Conservation (phyloP, 2,797 vertebrate genomes). For the Macrochelys suwanniensis region DNA sequence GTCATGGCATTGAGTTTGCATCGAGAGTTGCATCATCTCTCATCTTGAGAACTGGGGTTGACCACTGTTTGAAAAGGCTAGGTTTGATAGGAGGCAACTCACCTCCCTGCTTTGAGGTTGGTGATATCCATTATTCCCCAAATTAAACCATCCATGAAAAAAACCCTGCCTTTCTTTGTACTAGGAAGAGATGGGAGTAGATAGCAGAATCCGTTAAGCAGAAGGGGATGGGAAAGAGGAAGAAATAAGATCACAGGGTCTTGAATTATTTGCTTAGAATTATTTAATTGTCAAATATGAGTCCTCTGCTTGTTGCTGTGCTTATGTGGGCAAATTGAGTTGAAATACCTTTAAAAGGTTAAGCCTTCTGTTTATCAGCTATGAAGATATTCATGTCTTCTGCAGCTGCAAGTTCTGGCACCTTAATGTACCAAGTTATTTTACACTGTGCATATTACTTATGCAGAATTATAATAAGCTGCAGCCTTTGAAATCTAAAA, state of each 20-base stretch:
- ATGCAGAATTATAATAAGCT: constrained; percentile 18
- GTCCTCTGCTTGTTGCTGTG: not conserved
- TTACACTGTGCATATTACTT: constrained; percentile 39
- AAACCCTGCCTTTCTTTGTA: not conserved
- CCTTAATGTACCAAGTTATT: not conserved
- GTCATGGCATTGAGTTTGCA: not conserved
- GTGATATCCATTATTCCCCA: not conserved
- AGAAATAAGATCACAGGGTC: not conserved
- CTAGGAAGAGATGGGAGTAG: not conserved
- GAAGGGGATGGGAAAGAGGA: not conserved
- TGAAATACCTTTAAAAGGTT: constrained; percentile 36
- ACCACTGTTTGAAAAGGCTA: not conserved
- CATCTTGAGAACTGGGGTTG: too few relatives aligned
- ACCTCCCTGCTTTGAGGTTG: not conserved
- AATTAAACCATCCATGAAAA: not conserved
- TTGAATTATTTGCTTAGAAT: not conserved
- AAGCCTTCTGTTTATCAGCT: not conserved
- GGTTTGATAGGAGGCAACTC: not conserved
- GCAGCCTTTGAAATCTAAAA: constrained; percentile 50
- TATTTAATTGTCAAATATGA: constrained; percentile 26
- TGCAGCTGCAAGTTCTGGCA: not conserved
- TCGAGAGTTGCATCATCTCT: fast-evolving
- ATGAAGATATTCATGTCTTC: not conserved
- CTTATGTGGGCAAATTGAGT: constrained; percentile 6
- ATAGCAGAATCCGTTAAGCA: not conserved